Evolutionary conservation across 2,113 vertebrate species (phyloP).

Genomic region (Scolopax mira): DNA sequence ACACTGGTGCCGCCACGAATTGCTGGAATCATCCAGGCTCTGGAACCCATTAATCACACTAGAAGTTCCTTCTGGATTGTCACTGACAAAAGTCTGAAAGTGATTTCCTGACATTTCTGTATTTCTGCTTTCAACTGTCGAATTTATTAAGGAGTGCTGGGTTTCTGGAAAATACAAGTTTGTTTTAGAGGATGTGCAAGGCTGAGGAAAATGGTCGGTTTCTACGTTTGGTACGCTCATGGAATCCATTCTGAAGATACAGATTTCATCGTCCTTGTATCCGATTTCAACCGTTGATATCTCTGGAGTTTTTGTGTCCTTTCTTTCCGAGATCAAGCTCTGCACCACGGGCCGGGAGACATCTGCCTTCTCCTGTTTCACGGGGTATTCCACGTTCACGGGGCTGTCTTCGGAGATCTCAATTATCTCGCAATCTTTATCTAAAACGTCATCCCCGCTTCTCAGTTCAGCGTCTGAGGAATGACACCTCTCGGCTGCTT

Average conservation of each 20-base stretch:
- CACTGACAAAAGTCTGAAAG: slow-evolving; percentile 63
- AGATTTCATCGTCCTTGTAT: slow-evolving; percentile 81
- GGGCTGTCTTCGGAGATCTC: slow-evolving; percentile 80
- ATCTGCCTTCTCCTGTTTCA: slow-evolving; percentile 74
- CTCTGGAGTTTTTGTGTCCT: slow-evolving; percentile 67
- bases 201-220: slow-evolving; percentile 74
- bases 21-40: slow-evolving; percentile 64
- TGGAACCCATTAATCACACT: slow-evolving; percentile 55
- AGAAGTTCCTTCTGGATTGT: slow-evolving; percentile 65
- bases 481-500: slow-evolving; percentile 64
- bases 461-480: slow-evolving; percentile 68
- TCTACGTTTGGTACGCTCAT: slow-evolving; percentile 54
- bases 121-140: slow-evolving; percentile 80
- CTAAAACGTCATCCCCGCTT: slow-evolving; percentile 47
- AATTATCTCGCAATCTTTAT: slow-evolving; percentile 81
- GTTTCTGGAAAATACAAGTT: slow-evolving; percentile 80
- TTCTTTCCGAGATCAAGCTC: slow-evolving; percentile 51
- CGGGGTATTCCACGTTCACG: slow-evolving; percentile 18
- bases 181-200: slow-evolving; percentile 79
- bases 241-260: slow-evolving; percentile 79
- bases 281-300: slow-evolving; percentile 72
- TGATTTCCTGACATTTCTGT: slow-evolving; percentile 69
- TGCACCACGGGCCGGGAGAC: background rate
- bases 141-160: slow-evolving; percentile 82
- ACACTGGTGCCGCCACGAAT: slow-evolving; percentile 79